Percentiles rank a stretch among this genome's conserved stretches.
These are phyloP conservation scores for Notarius quadriscutis DNA, from an alignment of 2,113 vertebrate species.

Conservation along the genomic window DNA sequence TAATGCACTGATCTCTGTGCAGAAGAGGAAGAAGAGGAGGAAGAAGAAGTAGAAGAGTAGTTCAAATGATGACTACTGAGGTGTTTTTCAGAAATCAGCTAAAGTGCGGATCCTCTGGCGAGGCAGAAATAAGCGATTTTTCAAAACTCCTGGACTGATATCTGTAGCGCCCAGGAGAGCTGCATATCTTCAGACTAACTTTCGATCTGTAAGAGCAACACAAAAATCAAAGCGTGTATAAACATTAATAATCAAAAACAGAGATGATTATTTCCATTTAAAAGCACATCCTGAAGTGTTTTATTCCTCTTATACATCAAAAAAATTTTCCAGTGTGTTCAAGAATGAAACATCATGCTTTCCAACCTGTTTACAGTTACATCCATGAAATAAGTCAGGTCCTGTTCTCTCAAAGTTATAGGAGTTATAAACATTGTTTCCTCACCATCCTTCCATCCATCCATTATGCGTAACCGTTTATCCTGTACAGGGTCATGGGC, in stretches of 20 bases:
- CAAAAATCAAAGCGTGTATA: neutral
- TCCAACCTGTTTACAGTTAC: neutral
- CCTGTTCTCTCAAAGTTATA: neutral
- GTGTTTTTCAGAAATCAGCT: too few relatives aligned
- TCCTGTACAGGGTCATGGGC: too few relatives aligned
- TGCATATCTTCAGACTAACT: conserved; percentile 35
- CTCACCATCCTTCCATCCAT: too few relatives aligned
- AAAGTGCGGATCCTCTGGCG: neutral
- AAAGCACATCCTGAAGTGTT: neutral
- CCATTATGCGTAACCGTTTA: too few relatives aligned
- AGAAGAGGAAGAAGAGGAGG: too few relatives aligned
- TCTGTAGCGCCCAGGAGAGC: conserved; percentile 25
- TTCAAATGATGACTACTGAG: too few relatives aligned
- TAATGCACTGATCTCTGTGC: too few relatives aligned
- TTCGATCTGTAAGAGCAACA: conserved; percentile 32
- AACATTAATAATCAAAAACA: too few relatives aligned
- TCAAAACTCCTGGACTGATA: conserved; percentile 14
- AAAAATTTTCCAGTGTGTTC: neutral
- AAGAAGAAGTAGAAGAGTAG: too few relatives aligned
- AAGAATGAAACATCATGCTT: neutral
- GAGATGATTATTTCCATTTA: neutral
- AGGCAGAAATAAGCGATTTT: too few relatives aligned
- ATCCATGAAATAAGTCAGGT: neutral
- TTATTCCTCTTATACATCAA: neutral
- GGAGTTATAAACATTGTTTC: neutral